Evolutionary conservation across 2,888 invertebrate genomes (phyloP).

Genomic region (Dolichomitus sp.): DNA sequence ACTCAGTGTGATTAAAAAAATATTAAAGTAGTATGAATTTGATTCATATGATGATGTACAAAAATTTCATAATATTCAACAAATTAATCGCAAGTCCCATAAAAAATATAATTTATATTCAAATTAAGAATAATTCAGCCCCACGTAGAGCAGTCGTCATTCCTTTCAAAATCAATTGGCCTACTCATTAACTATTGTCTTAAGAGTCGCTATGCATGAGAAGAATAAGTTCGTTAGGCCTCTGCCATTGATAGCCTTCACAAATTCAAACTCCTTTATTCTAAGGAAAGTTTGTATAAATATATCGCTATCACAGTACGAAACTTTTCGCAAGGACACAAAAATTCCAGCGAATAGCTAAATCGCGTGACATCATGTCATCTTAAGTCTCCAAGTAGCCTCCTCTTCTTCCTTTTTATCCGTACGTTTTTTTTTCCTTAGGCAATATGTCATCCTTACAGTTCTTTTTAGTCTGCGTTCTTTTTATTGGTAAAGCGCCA

Average conservation of each 20-base stretch:
- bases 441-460: neutral
- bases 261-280: neutral
- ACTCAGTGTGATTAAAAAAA: neutral
- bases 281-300: neutral
- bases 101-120: too few species aligned
- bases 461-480: neutral
- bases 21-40: too few species aligned
- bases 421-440: neutral
- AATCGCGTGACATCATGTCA: conserved; percentile 44
- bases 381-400: neutral
- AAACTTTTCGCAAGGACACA: neutral
- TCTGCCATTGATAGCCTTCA: neutral
- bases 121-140: too few species aligned
- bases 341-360: conserved; percentile 30
- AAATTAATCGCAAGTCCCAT: too few species aligned
- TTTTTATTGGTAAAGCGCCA: neutral
- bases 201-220: neutral
- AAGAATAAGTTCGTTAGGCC: neutral
- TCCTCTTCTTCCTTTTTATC: neutral
- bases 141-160: neutral
- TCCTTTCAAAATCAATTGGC: neutral
- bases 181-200: neutral
- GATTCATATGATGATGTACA: too few species aligned
- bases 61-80: too few species aligned
- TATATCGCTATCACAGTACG: neutral